A percentile compares a stretch with the other conserved stretches of the same genome.
Conservation (phyloP, 2,113 vertebrate genomes). For the Coturnix japonica region DNA sequence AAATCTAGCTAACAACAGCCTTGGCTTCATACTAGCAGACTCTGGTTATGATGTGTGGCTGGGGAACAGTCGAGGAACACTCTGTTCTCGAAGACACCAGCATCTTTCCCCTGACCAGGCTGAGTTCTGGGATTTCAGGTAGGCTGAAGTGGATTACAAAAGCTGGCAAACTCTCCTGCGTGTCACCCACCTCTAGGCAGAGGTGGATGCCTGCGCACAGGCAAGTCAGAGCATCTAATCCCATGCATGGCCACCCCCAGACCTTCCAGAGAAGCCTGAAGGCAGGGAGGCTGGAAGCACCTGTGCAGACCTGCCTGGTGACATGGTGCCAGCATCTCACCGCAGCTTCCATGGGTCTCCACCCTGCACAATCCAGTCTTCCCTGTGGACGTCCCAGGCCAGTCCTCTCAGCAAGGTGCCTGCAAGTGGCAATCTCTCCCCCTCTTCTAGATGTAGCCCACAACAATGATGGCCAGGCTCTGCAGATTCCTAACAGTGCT, state of each 20-base stretch:
- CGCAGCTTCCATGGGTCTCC: accelerated
- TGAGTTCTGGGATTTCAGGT: slow-evolving; percentile 95
- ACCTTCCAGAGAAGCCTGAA: neutral
- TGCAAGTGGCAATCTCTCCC: neutral
- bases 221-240: neutral
- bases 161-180: neutral
- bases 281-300: neutral
- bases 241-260: neutral
- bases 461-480: accelerated
- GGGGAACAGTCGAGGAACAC: slow-evolving; percentile 91
- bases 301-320: neutral
- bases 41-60: slow-evolving; percentile 92
- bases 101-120: slow-evolving; percentile 74
- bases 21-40: slow-evolving; percentile 91
- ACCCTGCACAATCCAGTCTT: accelerated
- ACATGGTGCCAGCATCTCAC: neutral
- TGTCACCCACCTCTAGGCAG: neutral
- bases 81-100: slow-evolving; percentile 87
- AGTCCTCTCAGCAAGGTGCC: neutral
- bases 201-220: neutral
- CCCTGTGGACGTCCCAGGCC: accelerated
- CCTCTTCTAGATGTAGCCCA: neutral
- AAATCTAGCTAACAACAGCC: slow-evolving; percentile 86
- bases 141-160: neutral
- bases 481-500: accelerated